Evolutionary conservation across 2,888 invertebrate species (phyloP).

Genomic region (Alloplasta piceator): DNA sequence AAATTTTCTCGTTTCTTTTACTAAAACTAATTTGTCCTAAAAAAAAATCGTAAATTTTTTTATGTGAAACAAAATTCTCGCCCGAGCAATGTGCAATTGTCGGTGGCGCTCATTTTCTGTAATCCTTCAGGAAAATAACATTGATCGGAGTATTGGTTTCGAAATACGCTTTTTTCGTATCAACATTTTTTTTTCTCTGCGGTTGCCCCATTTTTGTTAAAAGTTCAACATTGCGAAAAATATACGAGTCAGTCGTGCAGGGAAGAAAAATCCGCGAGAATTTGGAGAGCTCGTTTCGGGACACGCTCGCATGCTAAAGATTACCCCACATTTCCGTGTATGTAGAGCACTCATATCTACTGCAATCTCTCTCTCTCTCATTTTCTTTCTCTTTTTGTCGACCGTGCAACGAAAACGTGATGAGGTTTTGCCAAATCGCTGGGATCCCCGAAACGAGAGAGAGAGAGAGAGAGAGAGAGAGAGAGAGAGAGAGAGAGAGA

Average conservation of each 20-base stretch:
- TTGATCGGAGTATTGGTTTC: neutral
- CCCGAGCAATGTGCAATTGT: too few relatives aligned
- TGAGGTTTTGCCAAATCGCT: constrained; percentile 65
- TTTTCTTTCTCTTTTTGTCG: constrained; percentile 32
- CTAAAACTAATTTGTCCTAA: too few relatives aligned
- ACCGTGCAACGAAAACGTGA: constrained; percentile 70
- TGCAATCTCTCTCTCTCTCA: constrained; percentile 5
- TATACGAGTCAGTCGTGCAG: constrained; percentile 74
- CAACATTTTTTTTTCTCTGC: neutral
- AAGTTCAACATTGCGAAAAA: constrained; percentile 60
- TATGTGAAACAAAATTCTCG: too few relatives aligned
- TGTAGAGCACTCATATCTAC: constrained; percentile 51
- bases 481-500: neutral
- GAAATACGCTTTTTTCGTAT: neutral
- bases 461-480: neutral
- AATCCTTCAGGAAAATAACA: neutral
- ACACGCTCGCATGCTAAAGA: constrained; percentile 73
- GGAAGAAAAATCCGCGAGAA: constrained; percentile 56
- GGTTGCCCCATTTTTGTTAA: constrained; percentile 8
- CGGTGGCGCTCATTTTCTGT: too few relatives aligned
- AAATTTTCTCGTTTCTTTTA: too few relatives aligned
- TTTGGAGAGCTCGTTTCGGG: constrained; percentile 59
- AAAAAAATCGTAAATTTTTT: too few relatives aligned
- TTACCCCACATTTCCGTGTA: constrained; percentile 46
- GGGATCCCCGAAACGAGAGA: neutral